Evolutionary conservation across 2,113 vertebrate species (phyloP).

Genomic region (Polypterus senegalus): DNA sequence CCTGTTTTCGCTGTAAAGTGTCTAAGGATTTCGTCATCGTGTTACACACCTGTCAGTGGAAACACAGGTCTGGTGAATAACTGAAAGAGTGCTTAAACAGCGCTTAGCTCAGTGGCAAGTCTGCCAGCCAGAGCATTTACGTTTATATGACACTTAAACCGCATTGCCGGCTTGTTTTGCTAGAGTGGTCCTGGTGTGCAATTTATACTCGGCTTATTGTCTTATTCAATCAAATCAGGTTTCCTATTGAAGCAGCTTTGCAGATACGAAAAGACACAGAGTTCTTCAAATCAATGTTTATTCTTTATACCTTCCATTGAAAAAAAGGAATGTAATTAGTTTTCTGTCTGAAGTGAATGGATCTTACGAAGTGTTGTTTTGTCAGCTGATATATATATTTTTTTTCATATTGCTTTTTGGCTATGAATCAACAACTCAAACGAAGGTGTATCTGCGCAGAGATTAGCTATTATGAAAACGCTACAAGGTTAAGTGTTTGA

Average conservation of each 20-base stretch:
- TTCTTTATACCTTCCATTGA: neutral
- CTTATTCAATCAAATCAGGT: neutral
- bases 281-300: neutral
- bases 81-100: neutral
- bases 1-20: neutral
- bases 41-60: neutral
- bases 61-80: neutral
- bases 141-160: neutral
- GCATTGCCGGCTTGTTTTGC: constrained; percentile 2
- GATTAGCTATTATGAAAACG: too few relatives aligned
- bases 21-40: neutral
- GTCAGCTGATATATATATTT: too few relatives aligned
- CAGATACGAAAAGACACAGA: neutral
- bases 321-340: too few relatives aligned
- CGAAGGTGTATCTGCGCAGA: too few relatives aligned
- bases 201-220: neutral
- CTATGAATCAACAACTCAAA: too few relatives aligned
- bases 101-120: neutral
- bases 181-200: neutral
- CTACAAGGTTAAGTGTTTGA: too few relatives aligned
- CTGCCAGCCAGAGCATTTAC: neutral
- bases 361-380: too few relatives aligned
- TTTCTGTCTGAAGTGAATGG: too few relatives aligned
- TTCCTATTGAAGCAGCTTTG: neutral
- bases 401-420: too few relatives aligned